These are phyloP conservation scores for Drosophila borborema DNA, from an alignment of 2,888 invertebrate genomes.

Conservation along the genomic window DNA sequence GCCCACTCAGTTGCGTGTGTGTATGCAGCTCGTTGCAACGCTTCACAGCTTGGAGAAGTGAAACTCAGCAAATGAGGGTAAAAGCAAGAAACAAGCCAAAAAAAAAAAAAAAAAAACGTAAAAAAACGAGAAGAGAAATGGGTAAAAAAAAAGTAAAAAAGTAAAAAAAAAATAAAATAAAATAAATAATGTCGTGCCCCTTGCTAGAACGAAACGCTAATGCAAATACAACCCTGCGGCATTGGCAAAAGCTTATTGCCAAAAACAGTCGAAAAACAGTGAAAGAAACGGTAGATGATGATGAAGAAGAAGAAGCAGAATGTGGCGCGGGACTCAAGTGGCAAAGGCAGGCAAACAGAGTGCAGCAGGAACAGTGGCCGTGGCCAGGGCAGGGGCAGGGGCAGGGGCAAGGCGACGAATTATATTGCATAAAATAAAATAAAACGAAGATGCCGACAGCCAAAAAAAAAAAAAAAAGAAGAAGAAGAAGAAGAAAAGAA, in stretches of 20 bases:
- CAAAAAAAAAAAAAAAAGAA: slow-evolving; percentile 23
- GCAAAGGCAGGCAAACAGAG: slow-evolving; percentile 2
- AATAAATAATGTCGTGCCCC: slow-evolving; percentile 27
- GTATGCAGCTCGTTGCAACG: slow-evolving; percentile 53
- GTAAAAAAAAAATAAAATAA: slow-evolving; percentile 6
- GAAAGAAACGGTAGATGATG: slow-evolving; percentile 7
- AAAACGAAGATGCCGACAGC: slow-evolving; percentile 69
- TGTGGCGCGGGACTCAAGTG: slow-evolving; percentile 25
- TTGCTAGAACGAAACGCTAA: slow-evolving; percentile 56
- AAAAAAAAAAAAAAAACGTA: slow-evolving; percentile 3
- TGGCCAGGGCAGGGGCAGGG: not conserved
- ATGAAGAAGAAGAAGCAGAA: slow-evolving; percentile 21
- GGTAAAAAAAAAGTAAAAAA: not conserved
- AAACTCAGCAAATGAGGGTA: slow-evolving; percentile 60
- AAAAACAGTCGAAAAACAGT: slow-evolving; percentile 59
- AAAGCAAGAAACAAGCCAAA: slow-evolving; percentile 30
- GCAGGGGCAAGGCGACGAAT: slow-evolving; percentile 52
- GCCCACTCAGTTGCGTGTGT: slow-evolving; percentile 9
- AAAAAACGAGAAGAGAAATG: not conserved
- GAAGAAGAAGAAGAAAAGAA: too few relatives aligned
- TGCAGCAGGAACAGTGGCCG: not conserved
- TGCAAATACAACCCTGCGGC: slow-evolving; percentile 82
- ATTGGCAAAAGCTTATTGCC: slow-evolving; percentile 79
- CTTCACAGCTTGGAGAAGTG: slow-evolving; percentile 54
- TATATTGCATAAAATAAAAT: slow-evolving; percentile 75